Evolutionary conservation across 2,888 invertebrate species (phyloP).

Genomic region (Craniophora ligustri): DNA sequence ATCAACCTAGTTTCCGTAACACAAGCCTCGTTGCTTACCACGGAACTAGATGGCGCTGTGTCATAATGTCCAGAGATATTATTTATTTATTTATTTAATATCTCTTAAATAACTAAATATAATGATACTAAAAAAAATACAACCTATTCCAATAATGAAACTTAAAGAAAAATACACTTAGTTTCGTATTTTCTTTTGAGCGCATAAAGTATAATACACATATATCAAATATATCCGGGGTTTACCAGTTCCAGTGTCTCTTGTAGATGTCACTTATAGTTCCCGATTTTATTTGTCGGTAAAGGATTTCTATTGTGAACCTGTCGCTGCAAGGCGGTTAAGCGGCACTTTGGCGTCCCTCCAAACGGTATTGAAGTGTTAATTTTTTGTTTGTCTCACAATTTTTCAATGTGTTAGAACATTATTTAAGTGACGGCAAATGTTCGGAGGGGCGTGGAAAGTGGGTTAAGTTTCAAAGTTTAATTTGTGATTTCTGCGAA

Average conservation of each 20-base stretch:
- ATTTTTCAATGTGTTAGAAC: constrained; percentile 20
- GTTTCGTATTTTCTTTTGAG: background rate
- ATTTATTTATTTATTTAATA: too few species aligned
- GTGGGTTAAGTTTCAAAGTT: background rate
- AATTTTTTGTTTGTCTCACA: constrained; percentile 36
- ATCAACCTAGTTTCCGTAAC: too few species aligned
- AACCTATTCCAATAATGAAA: too few species aligned
- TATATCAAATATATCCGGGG: constrained; percentile 48
- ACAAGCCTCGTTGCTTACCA: too few species aligned
- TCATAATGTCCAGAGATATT: too few species aligned
- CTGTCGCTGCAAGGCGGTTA: constrained; percentile 23
- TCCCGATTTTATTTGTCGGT: constrained; percentile 59
- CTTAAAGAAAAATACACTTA: too few species aligned
- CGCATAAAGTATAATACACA: constrained; percentile 13
- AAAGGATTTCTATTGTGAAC: constrained; percentile 39
- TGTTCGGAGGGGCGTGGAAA: background rate
- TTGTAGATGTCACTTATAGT: constrained; percentile 50
- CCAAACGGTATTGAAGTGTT: constrained; percentile 44
- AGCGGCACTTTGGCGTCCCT: constrained; percentile 38
- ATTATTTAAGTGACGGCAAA: background rate
- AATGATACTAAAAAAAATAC: too few species aligned
- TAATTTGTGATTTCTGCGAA: background rate
- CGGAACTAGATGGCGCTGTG: too few species aligned
- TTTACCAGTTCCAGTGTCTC: constrained; percentile 15
- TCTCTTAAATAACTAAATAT: too few species aligned